A percentile compares a stretch with the other conserved stretches of the same genome.
Evolutionary conservation across 2,797 vertebrate species (phyloP).

Genomic region (Catostomus latipinnis): DNA sequence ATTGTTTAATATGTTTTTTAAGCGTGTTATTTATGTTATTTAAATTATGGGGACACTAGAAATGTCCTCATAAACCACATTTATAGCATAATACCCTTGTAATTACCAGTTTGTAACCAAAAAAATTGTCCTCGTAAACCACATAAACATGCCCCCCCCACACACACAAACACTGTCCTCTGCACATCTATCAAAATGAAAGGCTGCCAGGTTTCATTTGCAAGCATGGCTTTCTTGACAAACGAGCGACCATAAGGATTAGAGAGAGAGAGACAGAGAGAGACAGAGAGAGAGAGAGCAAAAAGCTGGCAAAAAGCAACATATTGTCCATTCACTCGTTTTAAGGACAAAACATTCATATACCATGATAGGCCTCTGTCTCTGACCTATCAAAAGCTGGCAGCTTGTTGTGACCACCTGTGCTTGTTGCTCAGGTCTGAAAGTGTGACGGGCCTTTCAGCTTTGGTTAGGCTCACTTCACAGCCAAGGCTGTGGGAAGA

Average conservation of each 20-base stretch:
- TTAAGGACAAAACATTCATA: constrained; percentile 64
- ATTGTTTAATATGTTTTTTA: no score
- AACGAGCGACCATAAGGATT: constrained; percentile 65
- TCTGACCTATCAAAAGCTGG: constrained; percentile 67
- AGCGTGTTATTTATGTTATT: no score
- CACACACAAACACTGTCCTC: constrained; percentile 10
- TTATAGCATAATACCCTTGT: no score
- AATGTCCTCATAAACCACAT: no score
- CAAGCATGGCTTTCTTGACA: constrained; percentile 62
- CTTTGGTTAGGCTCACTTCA: constrained; percentile 56
- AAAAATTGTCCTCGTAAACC: no score
- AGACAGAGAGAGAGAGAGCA: constrained; percentile 1
- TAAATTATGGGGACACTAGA: no score
- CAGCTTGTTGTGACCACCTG: constrained; percentile 65
- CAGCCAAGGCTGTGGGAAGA: constrained; percentile 40
- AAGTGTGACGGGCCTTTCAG: constrained; percentile 61
- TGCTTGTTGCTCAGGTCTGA: constrained; percentile 60
- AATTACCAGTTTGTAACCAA: no score
- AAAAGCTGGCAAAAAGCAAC: constrained; percentile 55
- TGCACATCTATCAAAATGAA: constrained; percentile 64
- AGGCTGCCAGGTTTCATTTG: constrained; percentile 65
- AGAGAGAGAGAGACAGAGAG: constrained; percentile 10
- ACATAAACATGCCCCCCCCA: constrained; percentile 5
- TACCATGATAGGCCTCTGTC: constrained; percentile 61
- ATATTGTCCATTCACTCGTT: constrained; percentile 64